phyloP scores from a whole-genome alignment of 2,888 invertebrate species.

The Orthosia gothica region DNA sequence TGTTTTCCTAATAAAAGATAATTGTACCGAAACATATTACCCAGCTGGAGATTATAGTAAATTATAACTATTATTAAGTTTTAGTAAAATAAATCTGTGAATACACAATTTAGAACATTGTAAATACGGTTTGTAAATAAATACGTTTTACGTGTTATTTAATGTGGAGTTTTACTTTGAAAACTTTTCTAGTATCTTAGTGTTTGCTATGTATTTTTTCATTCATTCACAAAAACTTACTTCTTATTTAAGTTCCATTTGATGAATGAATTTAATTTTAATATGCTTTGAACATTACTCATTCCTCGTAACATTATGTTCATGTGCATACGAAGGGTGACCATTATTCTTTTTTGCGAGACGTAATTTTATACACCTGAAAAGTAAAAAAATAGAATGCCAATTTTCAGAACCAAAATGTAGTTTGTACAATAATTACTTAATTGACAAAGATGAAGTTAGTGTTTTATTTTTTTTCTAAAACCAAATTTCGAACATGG shows the following conservation, averaged over 20 bases:
- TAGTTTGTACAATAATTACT: not conserved
- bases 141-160: constrained; percentile 87
- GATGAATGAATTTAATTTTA: not conserved
- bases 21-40: constrained; percentile 57
- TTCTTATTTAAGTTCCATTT: not conserved
- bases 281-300: not conserved
- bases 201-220: not conserved
- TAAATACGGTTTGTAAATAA: constrained; percentile 89
- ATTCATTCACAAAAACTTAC: not conserved
- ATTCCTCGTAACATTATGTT: not conserved
- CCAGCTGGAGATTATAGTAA: constrained; percentile 48
- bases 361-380: not conserved
- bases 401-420: not conserved
- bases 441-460: not conserved
- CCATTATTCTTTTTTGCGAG: not conserved
- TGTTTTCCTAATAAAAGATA: constrained; percentile 57
- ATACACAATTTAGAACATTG: constrained; percentile 72
- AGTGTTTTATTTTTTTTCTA: not conserved
- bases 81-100: constrained; percentile 68
- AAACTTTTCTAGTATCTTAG: not conserved
- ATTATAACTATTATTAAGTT: constrained; percentile 46
- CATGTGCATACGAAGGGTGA: not conserved
- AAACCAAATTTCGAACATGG: not conserved
- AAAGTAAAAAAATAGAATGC: not conserved
- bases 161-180: constrained; percentile 71